phyloP scores from a whole-genome alignment of 2,797 vertebrate species.

The Hydrophis major region DNA sequence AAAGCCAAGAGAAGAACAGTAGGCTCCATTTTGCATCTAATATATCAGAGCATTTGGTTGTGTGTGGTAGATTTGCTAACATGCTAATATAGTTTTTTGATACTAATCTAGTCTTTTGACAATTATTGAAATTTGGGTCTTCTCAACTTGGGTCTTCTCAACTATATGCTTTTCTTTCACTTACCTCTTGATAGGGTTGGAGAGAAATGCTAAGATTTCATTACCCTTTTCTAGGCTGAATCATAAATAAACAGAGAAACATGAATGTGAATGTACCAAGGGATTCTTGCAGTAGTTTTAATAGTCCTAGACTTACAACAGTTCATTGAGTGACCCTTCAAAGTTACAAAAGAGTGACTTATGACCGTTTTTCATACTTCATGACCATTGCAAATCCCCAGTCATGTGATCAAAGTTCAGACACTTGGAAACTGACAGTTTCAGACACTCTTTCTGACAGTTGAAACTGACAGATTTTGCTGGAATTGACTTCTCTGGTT shows the following conservation, averaged over 20 bases:
- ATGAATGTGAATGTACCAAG: not conserved
- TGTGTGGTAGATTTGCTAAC: conserved; percentile 35
- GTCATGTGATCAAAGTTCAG: no score
- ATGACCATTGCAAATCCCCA: not conserved
- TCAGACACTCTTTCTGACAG: not conserved
- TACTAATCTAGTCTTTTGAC: not conserved
- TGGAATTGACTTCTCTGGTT: not conserved
- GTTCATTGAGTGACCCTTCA: not conserved
- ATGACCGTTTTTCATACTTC: not conserved
- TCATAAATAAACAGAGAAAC: not conserved
- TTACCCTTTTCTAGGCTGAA: not conserved
- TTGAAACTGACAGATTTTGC: not conserved
- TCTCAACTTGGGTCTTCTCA: conserved; percentile 38
- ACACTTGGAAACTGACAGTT: not conserved
- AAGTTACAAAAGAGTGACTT: not conserved
- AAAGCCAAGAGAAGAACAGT: not conserved
- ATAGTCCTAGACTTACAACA: not conserved
- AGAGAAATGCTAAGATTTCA: conserved; percentile 7
- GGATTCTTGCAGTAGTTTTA: not conserved
- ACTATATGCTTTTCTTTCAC: conserved; percentile 24
- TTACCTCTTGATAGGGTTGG: conserved; percentile 15
- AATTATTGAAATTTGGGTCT: conserved; percentile 21
- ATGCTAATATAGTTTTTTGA: no score
- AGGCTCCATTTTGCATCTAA: fast-evolving
- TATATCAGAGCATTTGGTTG: not conserved